phyloP scores from a whole-genome alignment of 2,888 invertebrate genomes.

The Drosophila pegasa region DNA sequence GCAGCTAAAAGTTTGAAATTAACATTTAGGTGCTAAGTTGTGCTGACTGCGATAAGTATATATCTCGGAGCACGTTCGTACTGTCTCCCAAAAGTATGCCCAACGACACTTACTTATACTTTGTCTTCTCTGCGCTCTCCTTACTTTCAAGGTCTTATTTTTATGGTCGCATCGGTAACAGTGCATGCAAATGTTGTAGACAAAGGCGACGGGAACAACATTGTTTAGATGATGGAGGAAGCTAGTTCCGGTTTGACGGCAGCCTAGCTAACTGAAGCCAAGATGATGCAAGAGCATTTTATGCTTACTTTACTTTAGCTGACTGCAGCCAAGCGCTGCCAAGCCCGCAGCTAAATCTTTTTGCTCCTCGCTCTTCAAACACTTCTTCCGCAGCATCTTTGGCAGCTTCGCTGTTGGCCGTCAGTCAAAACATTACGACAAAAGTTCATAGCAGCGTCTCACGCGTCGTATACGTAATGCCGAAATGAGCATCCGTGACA shows the following conservation, averaged over 20 bases:
- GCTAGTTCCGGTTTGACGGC: conserved; percentile 23
- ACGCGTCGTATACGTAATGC: conserved; percentile 61
- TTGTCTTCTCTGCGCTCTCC: conserved; percentile 7
- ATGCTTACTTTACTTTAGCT: conserved; percentile 46
- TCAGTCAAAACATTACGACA: conserved; percentile 45
- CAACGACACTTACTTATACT: conserved; percentile 9
- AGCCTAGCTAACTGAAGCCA: conserved; percentile 26
- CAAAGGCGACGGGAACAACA: conserved; percentile 17
- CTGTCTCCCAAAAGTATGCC: not conserved
- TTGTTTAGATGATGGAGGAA: conserved; percentile 34
- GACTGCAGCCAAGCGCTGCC: conserved; percentile 24
- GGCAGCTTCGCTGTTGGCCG: conserved; percentile 27
- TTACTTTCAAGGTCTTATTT: conserved; percentile 17
- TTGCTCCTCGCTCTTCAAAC: not conserved
- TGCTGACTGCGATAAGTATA: not conserved
- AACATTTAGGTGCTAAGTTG: not conserved
- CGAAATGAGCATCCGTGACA: conserved; percentile 52
- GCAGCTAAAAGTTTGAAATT: not conserved
- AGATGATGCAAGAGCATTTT: conserved; percentile 44
- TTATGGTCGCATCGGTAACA: conserved; percentile 34
- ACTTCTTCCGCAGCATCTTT: conserved; percentile 10
- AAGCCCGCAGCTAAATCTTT: conserved; percentile 3
- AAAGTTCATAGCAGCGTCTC: conserved; percentile 40
- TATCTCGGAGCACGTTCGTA: not conserved
- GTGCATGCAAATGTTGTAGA: conserved; percentile 29